Evolutionary conservation across 2,113 vertebrate species (phyloP), one percentile per base, ranked within the genome.

Genomic region (Planiliza haematocheilus): DNA sequence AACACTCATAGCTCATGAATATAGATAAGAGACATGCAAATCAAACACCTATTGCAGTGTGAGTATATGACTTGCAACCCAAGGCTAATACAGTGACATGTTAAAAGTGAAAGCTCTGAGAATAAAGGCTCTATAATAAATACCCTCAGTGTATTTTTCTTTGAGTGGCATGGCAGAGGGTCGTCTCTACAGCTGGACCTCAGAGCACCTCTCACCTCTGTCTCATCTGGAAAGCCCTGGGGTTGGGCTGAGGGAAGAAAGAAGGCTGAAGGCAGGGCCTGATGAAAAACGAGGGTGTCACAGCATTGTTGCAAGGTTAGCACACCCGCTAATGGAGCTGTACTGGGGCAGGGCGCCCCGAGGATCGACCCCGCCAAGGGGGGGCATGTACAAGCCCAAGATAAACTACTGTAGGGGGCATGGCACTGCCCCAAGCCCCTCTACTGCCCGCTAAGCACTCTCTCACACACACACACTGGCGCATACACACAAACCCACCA

Each of bases 241-340:
- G 85, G 82, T 82, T 70, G 77, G 78, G 79, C 78, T 65, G 79
- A 83, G 77, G 80, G 78, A 77, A 79, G 82, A 79, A 68, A 82
- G 82, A 79, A 77, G 89, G 80, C 82, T 85, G 82, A 90, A 93
- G 92, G 91, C 88, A 77, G 80, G 83, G 88, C 86, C 84, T 90
- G 90, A 92, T 94, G 94, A 95, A 94, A 94, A 95, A 93, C 92
- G 92, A 94, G 94, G 92, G 92, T 94, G 92, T 95, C 94, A 95
- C 90, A 82, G 90, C 89, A 93, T 95, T 95, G 93, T 94, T 96
- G 94, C 93, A 94, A 95, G 94, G 96, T 97, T 95, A 95, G 95
- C 95, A 96, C 94, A 96, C 93, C 88, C 91, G 86, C 91, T 95
- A 95, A 95, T 94, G 92, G 93, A 94, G 93, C 77, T 91, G 89